Base-by-base conservation (phyloP, 2,797 vertebrate genomes). In the Muscicapa comitata region DNA sequence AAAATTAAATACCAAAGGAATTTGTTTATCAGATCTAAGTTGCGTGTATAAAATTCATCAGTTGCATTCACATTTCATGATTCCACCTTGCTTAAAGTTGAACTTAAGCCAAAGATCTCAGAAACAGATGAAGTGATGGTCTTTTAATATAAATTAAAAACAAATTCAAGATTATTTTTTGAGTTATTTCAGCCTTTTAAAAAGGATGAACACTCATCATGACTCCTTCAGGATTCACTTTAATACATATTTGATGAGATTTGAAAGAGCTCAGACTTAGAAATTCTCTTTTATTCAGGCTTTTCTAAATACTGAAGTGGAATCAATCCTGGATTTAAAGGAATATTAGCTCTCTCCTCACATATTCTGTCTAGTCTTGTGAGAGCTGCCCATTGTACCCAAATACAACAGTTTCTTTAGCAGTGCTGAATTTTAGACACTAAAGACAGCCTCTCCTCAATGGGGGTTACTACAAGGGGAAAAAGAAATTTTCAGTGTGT, bases 261-360 rank as follows among this genome's bases (percentile, higher is more conserved):
- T 75, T 85, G 94, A 95, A 95, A 85, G 58, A 88, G 95, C 70
- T 87, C 51, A 87, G 43, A 83, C 53, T 93, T 77, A 94, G 45
- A 87, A 92, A 96, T 97, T 97, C 79, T 92, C 80, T 97, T 97
- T 97, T 90, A 95, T 95, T 97, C 95, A 84, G 53, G 19, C 78
- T 96, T 94, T 96, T 97, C 86, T 94, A 97, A 97, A 96, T 95
- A 95, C 88, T 93, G 67, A 95, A 95, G 96, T 83, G 71, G 86
- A 94, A 96, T 94, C 79, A 86, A 92, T 72, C 87, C 93, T 87
- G 93, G 91, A 95, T 97, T 97, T 97, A 97, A 97, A 97, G 93
- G 93, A 97, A 97, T 97, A 98, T 98, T 98, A 98, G 98, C 96
- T 98, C 98, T 98, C 98, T 95, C 95, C 98, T 98, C 98, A 99